Conservation (phyloP, 1,140 invertebrate species). For the Neoseiulus cucumeris region DNA sequence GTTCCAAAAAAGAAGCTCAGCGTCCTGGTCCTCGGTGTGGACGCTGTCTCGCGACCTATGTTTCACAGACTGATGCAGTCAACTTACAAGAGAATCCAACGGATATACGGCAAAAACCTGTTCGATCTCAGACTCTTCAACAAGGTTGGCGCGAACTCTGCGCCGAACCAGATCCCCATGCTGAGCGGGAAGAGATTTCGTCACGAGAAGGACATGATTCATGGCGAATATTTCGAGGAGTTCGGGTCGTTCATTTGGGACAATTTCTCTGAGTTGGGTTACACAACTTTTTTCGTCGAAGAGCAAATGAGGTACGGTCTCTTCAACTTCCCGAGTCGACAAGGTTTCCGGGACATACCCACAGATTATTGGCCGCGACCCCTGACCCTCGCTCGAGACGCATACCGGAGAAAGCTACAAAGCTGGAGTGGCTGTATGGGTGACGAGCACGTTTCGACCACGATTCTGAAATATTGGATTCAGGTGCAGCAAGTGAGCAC, state of each 20-base stretch:
- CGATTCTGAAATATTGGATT: slow-evolving; percentile 15
- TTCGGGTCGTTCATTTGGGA: slow-evolving; percentile 32
- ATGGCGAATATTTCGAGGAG: slow-evolving; percentile 25
- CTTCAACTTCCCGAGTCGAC: slow-evolving; percentile 29
- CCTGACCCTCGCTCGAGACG: slow-evolving; percentile 15
- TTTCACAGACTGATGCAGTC: background rate
- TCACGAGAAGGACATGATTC: slow-evolving; percentile 22
- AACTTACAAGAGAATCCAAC: background rate
- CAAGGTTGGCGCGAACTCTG: slow-evolving; percentile 8
- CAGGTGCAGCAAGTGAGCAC: background rate
- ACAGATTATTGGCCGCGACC: slow-evolving; percentile 32
- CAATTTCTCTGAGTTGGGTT: slow-evolving; percentile 28
- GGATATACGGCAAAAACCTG: background rate
- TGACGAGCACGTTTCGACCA: background rate
- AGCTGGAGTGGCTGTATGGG: background rate
- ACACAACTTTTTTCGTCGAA: slow-evolving; percentile 32
- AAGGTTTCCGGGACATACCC: slow-evolving; percentile 29
- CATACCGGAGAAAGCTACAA: background rate
- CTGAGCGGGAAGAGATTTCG: slow-evolving; percentile 21
- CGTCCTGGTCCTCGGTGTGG: background rate
- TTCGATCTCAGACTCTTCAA: background rate
- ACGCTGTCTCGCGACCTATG: background rate
- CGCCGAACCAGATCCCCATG: background rate
- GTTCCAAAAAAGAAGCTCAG: too few species aligned
- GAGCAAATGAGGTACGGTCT: slow-evolving; percentile 30